Evolutionary conservation across 2,797 vertebrate genomes (phyloP), one percentile per base, ranked within the genome.

Genomic region (Pelodytes ibericus): DNA sequence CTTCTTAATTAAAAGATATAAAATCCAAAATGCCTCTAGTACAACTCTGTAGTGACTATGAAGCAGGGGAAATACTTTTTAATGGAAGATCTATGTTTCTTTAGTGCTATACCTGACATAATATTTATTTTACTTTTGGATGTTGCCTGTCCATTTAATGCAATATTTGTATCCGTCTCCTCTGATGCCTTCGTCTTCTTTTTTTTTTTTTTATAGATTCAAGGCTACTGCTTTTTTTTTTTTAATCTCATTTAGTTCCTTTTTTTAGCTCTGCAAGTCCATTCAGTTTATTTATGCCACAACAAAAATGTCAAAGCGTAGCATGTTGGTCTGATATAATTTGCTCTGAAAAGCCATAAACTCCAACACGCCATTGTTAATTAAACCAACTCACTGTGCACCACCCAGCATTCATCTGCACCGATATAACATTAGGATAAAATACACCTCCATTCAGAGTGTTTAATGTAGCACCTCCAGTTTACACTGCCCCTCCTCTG

Each of bases 401-500:
- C n/a, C 53, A 11, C 76, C 22, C 18, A 60, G 68, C 75, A 65
- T 71, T 71, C 60, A 67, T 73, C 70, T 67, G 63, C 44, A 29
- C 70, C 62, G 62, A 78, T 72, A 56, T 56, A 78, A 67, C 76
- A 78, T 78, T 78, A 78, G 82, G 84, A 74, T 71, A 74, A 84
- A 61, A n/a, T 73, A 59, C 74, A 63, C 77, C 74, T 65, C 63
- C 69, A 77, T 26, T 74, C 74, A 68, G 70, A 82, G 79, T 80
- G 80, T 75, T 83, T 80, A 79, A 75, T 77, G 78, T 73, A 80
- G 82, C 83, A 58, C 59, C 62, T 69, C 47, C 57, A 3, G 83
- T 80, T 83, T 73, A 84, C 65, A 36, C 49, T 47, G 72, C 79
- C 79, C 79, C 82, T 85, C 83, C 82, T 81, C 74, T 71, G 16